Percentiles rank a stretch among this genome's conserved stretches.
phyloP scores from a whole-genome alignment of 1,140 invertebrate genomes.

The Drosophila quadrilineata region DNA sequence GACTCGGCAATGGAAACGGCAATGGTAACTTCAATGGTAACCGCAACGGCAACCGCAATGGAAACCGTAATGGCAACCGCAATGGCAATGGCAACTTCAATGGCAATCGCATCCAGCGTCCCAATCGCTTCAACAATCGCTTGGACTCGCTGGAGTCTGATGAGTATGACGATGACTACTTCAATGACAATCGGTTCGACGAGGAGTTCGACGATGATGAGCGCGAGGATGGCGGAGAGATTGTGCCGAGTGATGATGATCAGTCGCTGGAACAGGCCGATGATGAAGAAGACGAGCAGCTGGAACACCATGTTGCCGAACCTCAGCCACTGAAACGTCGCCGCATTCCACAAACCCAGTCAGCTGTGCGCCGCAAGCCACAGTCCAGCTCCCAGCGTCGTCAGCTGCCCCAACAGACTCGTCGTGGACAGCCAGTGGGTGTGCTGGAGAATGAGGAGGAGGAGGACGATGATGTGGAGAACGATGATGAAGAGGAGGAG shows the following conservation, averaged over 20 bases:
- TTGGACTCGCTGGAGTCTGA: conserved; percentile 63
- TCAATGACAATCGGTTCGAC: conserved; percentile 52
- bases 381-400: conserved; percentile 16
- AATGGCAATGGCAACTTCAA: conserved; percentile 27
- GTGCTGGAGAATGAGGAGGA: conserved; percentile 25
- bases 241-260: conserved; percentile 20
- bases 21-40: conserved; percentile 26
- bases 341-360: conserved; percentile 27
- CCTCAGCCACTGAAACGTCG: conserved; percentile 25
- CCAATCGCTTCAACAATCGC: conserved; percentile 57
- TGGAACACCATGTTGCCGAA: conserved; percentile 13
- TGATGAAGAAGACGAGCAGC: conserved; percentile 27
- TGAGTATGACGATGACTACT: conserved; percentile 66
- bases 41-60: conserved; percentile 34
- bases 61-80: conserved; percentile 21
- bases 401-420: conserved; percentile 7
- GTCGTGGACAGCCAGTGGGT: conserved; percentile 27
- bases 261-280: conserved; percentile 24
- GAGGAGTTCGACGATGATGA: conserved; percentile 62
- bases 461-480: conserved; percentile 26
- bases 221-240: conserved; percentile 30
- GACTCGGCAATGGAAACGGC: conserved; percentile 16
- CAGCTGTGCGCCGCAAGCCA: conserved; percentile 24
- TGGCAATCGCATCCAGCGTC: conserved; percentile 36
- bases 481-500: conserved; percentile 39